Conservation (phyloP, 2,113 vertebrate genomes). For the Cyprichromis sp. region DNA sequence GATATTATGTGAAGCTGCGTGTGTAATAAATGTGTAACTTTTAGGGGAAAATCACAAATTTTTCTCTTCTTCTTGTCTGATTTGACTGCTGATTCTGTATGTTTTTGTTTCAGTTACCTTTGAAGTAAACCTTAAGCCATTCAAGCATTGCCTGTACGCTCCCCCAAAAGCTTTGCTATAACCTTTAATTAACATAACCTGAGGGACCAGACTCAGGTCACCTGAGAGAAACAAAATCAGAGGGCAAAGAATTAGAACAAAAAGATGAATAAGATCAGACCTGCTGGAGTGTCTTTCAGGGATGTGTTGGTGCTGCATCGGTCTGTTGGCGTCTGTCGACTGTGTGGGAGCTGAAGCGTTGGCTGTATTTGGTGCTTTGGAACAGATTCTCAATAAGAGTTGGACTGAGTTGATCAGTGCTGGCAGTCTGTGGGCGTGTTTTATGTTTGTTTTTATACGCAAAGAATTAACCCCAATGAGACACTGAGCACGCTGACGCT, state of each 20-base stretch:
- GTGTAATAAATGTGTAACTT: not conserved
- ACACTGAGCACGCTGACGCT: not conserved
- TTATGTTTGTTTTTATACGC: constrained; percentile 6
- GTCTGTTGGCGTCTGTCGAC: not conserved
- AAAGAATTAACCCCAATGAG: not conserved
- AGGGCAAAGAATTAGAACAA: not conserved
- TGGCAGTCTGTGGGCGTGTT: constrained; percentile 11
- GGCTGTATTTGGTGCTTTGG: not conserved
- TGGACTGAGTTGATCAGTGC: constrained; percentile 4
- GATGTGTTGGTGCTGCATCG: not conserved
- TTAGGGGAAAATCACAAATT: not conserved
- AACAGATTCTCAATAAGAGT: not conserved
- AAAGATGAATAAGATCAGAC: not conserved
- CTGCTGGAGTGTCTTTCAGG: not conserved
- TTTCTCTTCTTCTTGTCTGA: not conserved
- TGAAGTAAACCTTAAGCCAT: not conserved
- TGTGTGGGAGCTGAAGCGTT: constrained; percentile 18
- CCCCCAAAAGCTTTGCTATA: not conserved
- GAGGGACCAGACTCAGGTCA: not conserved
- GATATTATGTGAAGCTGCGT: fast-evolving
- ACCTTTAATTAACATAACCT: not conserved
- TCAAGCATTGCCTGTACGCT: fast-evolving
- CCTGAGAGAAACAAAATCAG: not conserved
- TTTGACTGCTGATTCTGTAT: not conserved
- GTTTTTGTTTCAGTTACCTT: not conserved